These are phyloP conservation scores for Drosophila sturtevanti DNA, from an alignment of 1,140 invertebrate species.

Conservation along the genomic window DNA sequence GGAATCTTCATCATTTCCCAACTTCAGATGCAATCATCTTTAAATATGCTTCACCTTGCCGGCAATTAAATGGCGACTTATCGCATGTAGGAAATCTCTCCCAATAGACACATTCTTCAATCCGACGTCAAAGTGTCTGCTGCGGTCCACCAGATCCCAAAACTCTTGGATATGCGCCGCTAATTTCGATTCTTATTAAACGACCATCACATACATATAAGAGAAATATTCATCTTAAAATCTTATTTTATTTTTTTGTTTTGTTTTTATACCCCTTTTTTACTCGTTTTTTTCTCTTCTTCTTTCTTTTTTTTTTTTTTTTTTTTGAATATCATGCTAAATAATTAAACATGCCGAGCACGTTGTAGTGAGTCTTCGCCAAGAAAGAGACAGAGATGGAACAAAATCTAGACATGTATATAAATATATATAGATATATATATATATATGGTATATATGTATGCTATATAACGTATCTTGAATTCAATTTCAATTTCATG, in stretches of 20 bases:
- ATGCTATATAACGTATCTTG: constrained; percentile 39
- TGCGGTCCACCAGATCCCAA: constrained; percentile 22
- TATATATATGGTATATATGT: neutral
- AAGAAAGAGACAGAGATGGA: constrained; percentile 4
- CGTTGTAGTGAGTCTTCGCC: constrained; percentile 59
- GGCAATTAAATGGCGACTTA: constrained; percentile 65
- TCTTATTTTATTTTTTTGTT: too few relatives aligned
- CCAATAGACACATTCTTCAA: constrained; percentile 44
- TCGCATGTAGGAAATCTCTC: constrained; percentile 59
- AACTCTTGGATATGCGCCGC: constrained; percentile 61
- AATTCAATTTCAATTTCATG: constrained; percentile 77
- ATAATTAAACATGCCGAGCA: constrained; percentile 75
- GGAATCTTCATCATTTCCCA: neutral
- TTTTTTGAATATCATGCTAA: constrained; percentile 74
- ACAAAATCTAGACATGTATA: constrained; percentile 25
- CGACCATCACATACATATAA: constrained; percentile 61
- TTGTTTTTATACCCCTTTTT: constrained; percentile 34
- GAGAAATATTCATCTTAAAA: constrained; percentile 71
- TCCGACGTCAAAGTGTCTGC: constrained; percentile 67
- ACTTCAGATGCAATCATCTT: constrained; percentile 51
- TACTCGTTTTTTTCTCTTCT: constrained; percentile 36
- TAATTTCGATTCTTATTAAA: constrained; percentile 75
- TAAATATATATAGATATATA: constrained; percentile 17
- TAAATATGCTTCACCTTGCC: constrained; percentile 45
- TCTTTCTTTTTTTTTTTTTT: neutral